phyloP scores from a whole-genome alignment of 2,888 invertebrate genomes.

The Ceramica pisi region DNA sequence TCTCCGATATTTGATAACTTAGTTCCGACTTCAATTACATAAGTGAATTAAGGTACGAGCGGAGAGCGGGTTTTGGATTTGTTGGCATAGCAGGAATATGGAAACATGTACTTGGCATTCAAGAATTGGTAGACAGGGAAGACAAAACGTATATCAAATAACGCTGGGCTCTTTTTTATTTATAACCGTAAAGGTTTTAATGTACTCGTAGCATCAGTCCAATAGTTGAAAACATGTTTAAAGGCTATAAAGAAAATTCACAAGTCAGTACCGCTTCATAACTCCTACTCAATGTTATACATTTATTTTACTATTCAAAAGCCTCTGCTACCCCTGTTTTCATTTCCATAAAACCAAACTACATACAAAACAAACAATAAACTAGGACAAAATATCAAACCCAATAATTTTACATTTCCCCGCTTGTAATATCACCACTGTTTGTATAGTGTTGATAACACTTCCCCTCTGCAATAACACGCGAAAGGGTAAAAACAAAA shows the following conservation, averaged over 20 bases:
- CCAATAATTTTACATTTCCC: conserved; percentile 25
- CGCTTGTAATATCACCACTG: conserved; percentile 38
- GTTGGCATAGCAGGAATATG: too few species aligned
- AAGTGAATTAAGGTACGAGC: conserved; percentile 33
- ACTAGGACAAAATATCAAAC: conserved; percentile 30
- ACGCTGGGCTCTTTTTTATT: too few species aligned
- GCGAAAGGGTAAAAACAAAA: conserved; percentile 61
- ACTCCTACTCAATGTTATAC: too few species aligned
- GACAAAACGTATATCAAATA: too few species aligned
- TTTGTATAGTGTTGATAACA: conserved; percentile 62
- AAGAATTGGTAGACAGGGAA: too few species aligned
- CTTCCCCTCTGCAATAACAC: conserved; percentile 55
- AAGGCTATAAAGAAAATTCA: too few species aligned
- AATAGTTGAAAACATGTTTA: too few species aligned
- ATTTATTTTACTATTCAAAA: neutral
- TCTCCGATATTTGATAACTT: conserved; percentile 69
- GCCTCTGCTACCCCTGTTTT: neutral
- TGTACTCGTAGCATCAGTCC: too few species aligned
- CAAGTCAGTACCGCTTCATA: too few species aligned
- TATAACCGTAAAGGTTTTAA: too few species aligned
- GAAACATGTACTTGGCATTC: too few species aligned
- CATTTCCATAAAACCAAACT: neutral
- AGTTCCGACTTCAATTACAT: conserved; percentile 68
- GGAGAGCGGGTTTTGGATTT: conserved; percentile 33
- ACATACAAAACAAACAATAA: conserved; percentile 37